Evolutionary conservation across 2,888 invertebrate species (phyloP).

Genomic region (Bruchidius siliquastri): DNA sequence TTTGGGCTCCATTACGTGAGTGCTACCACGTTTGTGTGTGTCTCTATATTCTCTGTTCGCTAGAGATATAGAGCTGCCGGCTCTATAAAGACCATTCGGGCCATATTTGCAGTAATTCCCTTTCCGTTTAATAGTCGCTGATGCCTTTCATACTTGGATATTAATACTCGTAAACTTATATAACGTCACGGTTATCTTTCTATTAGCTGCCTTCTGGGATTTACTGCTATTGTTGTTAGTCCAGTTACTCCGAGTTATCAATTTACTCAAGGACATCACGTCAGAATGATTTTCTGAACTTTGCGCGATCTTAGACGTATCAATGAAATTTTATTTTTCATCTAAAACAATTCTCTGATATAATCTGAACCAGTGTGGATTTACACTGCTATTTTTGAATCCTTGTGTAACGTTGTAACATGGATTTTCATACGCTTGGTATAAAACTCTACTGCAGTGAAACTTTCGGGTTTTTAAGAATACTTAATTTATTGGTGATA

Average conservation of each 20-base stretch:
- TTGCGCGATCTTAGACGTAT: too few relatives aligned
- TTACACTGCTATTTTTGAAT: too few relatives aligned
- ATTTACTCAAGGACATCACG: too few relatives aligned
- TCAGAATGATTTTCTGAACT: too few relatives aligned
- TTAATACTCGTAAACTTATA: conserved; percentile 15
- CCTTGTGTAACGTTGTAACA: too few relatives aligned
- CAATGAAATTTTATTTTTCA: too few relatives aligned
- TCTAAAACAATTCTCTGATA: too few relatives aligned
- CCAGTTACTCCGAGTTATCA: background rate
- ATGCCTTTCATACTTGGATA: conserved; percentile 22
- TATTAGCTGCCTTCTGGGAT: conserved; percentile 6
- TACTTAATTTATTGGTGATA: too few relatives aligned
- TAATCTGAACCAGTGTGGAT: too few relatives aligned
- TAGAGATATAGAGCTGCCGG: conserved; percentile 6
- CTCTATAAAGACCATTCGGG: conserved; percentile 12
- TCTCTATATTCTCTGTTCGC: conserved; percentile 5
- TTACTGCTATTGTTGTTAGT: background rate
- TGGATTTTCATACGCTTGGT: too few relatives aligned
- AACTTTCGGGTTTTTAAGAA: too few relatives aligned
- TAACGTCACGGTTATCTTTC: conserved; percentile 9
- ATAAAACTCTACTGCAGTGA: too few relatives aligned
- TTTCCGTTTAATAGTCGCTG: conserved; percentile 18
- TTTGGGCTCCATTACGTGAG: background rate
- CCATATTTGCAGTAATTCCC: conserved; percentile 19
- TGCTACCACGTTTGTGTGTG: background rate